Conservation (phyloP, 1,140 invertebrate species). For the Cyclargus thomasi region DNA sequence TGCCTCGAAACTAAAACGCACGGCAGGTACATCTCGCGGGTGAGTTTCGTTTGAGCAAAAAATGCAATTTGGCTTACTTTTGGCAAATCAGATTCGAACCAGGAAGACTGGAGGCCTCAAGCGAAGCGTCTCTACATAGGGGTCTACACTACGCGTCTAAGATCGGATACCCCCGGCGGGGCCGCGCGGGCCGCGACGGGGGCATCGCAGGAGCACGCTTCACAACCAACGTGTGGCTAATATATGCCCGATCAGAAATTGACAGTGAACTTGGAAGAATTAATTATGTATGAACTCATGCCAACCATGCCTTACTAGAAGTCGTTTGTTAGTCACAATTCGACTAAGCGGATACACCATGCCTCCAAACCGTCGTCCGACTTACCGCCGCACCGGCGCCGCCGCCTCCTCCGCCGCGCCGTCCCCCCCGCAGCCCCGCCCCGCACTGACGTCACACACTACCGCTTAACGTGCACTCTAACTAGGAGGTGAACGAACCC, state of each 20-base stretch:
- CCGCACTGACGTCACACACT: conserved; percentile 18
- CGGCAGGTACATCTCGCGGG: background rate
- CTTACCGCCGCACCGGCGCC: conserved; percentile 35
- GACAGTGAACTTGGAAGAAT: conserved; percentile 68
- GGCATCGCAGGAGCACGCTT: conserved; percentile 64
- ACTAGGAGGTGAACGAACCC: conserved; percentile 47
- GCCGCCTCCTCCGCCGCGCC: background rate
- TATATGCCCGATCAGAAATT: conserved; percentile 56
- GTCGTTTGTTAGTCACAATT: conserved; percentile 43
- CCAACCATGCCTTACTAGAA: conserved; percentile 48
- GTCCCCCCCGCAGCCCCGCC: conserved; percentile 30
- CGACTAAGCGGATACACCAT: conserved; percentile 36
- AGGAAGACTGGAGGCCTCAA: conserved; percentile 64
- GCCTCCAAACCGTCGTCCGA: conserved; percentile 33
- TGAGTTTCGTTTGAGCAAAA: conserved; percentile 50
- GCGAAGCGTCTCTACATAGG: conserved; percentile 62
- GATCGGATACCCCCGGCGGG: conserved; percentile 46
- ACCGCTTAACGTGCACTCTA: conserved; percentile 45
- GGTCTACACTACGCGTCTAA: conserved; percentile 69
- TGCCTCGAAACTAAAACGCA: background rate
- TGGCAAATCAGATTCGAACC: conserved; percentile 57
- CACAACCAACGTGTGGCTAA: conserved; percentile 71
- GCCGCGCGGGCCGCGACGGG: conserved; percentile 36
- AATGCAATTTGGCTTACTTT: conserved; percentile 55
- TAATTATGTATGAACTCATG: conserved; percentile 60